Evolutionary conservation across 1,140 invertebrate species (phyloP).

Genomic region (Oppia nitens): DNA sequence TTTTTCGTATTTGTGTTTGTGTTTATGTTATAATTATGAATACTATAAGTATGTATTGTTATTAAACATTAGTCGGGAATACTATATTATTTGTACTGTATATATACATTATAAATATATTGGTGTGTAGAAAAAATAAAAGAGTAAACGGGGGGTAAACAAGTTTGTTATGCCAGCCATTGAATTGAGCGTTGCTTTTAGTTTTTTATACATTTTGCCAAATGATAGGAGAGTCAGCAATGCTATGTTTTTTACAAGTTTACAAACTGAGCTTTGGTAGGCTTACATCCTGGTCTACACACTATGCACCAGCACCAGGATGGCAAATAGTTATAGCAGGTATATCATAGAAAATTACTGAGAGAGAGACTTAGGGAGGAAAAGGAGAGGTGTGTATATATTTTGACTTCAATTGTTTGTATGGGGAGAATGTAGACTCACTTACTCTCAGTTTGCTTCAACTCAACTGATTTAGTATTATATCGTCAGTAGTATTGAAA

Average conservation of each 20-base stretch:
- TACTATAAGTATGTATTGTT: neutral
- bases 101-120: too few relatives aligned
- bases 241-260: neutral
- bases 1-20: too few relatives aligned
- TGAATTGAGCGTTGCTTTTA: neutral
- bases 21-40: neutral
- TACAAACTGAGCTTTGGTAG: neutral
- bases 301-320: neutral
- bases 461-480: too few relatives aligned
- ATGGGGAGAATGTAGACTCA: too few relatives aligned
- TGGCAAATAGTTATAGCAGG: neutral
- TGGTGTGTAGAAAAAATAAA: neutral
- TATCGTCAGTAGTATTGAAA: too few relatives aligned
- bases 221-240: neutral
- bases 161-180: neutral
- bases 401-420: too few relatives aligned
- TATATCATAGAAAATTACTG: neutral
- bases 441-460: too few relatives aligned
- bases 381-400: neutral
- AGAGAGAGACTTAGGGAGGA: slow-evolving; percentile 3
- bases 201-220: neutral
- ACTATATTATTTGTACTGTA: too few relatives aligned
- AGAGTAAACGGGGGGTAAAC: neutral
- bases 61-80: neutral
- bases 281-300: neutral